A percentile compares a stretch with the other conserved stretches of the same genome.
These are phyloP conservation scores for Campylorhamphus procurvoides DNA, from an alignment of 2,113 vertebrate species.

Conservation along the genomic window DNA sequence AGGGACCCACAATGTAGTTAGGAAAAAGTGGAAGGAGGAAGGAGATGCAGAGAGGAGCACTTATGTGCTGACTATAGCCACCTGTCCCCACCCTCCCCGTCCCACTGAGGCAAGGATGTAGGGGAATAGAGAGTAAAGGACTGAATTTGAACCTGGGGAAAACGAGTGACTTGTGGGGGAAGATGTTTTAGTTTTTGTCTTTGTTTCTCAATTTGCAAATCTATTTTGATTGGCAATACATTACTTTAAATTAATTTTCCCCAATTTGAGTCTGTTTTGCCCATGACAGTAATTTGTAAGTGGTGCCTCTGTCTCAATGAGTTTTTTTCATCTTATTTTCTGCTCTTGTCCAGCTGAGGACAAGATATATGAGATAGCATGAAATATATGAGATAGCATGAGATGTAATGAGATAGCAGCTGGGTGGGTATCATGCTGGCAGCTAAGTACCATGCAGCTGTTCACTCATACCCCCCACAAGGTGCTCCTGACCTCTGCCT, in stretches of 20 bases:
- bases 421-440: not conserved
- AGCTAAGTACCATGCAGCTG: not conserved
- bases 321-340: not conserved
- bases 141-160: not conserved
- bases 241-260: not conserved
- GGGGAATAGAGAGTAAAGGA: not conserved
- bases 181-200: not conserved
- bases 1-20: not conserved
- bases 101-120: not conserved
- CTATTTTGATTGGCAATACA: not conserved
- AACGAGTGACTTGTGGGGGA: not conserved
- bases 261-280: not conserved
- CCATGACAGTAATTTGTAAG: not conserved
- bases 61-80: rapidly evolving
- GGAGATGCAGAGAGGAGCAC: rapidly evolving
- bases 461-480: not conserved
- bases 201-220: not conserved
- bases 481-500: not conserved
- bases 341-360: not conserved
- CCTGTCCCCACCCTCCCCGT: not conserved
- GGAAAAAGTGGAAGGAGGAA: not conserved
- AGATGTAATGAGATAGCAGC: not conserved
- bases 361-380: not conserved
- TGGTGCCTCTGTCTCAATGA: not conserved
- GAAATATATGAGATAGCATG: too few species aligned